Evolutionary conservation across 1,140 invertebrate species (phyloP).

Genomic region (Scaptomyza pallida): DNA sequence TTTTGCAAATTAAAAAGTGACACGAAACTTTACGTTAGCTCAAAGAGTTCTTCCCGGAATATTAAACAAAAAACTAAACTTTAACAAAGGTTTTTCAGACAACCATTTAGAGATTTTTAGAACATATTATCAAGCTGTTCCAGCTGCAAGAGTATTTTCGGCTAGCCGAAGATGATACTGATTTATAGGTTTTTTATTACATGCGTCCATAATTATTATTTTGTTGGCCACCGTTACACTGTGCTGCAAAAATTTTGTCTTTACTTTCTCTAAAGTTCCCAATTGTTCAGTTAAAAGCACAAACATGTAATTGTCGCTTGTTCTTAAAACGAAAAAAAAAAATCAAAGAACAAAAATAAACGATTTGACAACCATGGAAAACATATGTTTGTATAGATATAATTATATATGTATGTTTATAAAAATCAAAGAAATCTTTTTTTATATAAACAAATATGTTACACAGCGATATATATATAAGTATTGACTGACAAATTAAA

Average conservation of each 20-base stretch:
- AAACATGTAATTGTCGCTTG: conserved; percentile 55
- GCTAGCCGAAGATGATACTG: conserved; percentile 4
- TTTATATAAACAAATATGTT: conserved; percentile 17
- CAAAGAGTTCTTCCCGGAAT: too few relatives aligned
- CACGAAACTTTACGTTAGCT: too few relatives aligned
- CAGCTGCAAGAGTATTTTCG: conserved; percentile 29
- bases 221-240: conserved; percentile 52
- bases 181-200: conserved; percentile 23
- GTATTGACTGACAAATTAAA: conserved; percentile 2
- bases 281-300: conserved; percentile 48
- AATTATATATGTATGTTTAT: conserved; percentile 7
- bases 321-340: conserved; percentile 15
- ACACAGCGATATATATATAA: conserved; percentile 21
- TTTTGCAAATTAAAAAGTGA: too few relatives aligned
- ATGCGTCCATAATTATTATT: conserved; percentile 20
- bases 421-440: not conserved
- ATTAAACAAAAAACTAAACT: too few relatives aligned
- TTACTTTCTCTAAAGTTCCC: conserved; percentile 15
- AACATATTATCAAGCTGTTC: not conserved
- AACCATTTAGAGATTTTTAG: too few relatives aligned
- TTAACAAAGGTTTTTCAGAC: not conserved
- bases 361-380: conserved; percentile 8
- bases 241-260: conserved; percentile 41
- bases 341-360: not conserved
- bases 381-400: conserved; percentile 9